These are phyloP conservation scores for Tortrix viridana DNA, from an alignment of 2,888 invertebrate species.

Conservation along the genomic window DNA sequence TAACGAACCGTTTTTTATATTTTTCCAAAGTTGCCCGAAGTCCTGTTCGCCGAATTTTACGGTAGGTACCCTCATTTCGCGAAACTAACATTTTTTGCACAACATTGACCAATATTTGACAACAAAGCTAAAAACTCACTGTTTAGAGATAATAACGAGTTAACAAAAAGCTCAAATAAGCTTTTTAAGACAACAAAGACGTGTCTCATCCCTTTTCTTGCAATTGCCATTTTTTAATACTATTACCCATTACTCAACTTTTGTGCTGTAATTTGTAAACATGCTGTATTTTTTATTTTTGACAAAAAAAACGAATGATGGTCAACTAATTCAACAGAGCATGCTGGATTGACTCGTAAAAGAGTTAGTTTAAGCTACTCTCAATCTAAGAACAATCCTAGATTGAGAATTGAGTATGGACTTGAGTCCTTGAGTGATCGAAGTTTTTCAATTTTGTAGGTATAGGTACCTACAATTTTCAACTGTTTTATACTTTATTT, in stretches of 20 bases:
- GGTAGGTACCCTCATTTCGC: slow-evolving; percentile 50
- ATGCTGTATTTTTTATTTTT: too few relatives aligned
- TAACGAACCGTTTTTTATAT: background rate
- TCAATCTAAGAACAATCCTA: too few relatives aligned
- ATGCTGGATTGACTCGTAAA: too few relatives aligned
- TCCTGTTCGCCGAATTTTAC: slow-evolving; percentile 18
- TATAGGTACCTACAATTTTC: too few relatives aligned
- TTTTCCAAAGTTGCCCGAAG: slow-evolving; percentile 17
- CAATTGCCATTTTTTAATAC: slow-evolving; percentile 26
- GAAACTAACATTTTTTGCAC: slow-evolving; percentile 50
- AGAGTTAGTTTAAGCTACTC: too few relatives aligned
- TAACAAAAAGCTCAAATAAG: slow-evolving; percentile 49
- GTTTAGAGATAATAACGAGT: slow-evolving; percentile 54
- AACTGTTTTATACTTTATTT: too few relatives aligned
- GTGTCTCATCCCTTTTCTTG: slow-evolving; percentile 29
- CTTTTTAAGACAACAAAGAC: slow-evolving; percentile 27
- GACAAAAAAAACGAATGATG: too few relatives aligned
- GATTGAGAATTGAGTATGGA: too few relatives aligned
- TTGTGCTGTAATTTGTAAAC: background rate
- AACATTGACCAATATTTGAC: slow-evolving; percentile 55
- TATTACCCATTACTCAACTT: slow-evolving; percentile 24
- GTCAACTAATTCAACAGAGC: too few relatives aligned
- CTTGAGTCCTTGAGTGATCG: too few relatives aligned
- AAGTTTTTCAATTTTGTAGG: too few relatives aligned
- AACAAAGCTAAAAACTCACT: slow-evolving; percentile 48